Evolutionary conservation across 92 coral and sea anemone genomes (phyloP), one percentile per base, ranked within the genome.

Genomic region (Phenganax stokvisi): DNA sequence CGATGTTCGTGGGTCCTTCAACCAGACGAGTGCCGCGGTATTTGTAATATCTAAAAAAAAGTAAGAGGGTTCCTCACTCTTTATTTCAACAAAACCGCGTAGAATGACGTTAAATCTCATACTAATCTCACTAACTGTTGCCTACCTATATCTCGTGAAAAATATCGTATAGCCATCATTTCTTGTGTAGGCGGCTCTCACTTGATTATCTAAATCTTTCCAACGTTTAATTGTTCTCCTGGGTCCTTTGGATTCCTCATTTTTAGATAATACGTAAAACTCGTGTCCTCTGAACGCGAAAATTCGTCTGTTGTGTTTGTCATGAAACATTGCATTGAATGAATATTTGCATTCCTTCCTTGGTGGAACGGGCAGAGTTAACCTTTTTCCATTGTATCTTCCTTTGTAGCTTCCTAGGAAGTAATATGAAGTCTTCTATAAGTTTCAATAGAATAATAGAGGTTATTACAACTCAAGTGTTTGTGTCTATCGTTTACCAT

Each of bases 141-240:
- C 85, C 60, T 87, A 87, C 90, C 83, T 77, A 69, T 83, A 84
- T n/a, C 74, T 63, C 11, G 83, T 44, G 56, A 79, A 79, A 73
- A 79, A 72, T 53, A 87, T 87, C 71, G 85, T 77, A 70, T 80
- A 51, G 72, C 72, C 82, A 17, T 59, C 65, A 17, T 71, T 29
- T 68, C 90, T 78, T 6, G 87, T 87, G 47, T 83, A 79, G 2
- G 90, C 90, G 25, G 90, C 90, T 54, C 82, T 67, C 47, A 87
- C 79, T 57, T 77, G 51, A 27, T 61, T 73, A 0, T 47, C 72
- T 25, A 87, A 56, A 51, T 70, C 85, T 57, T 12, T 12, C 90
- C 90, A 87, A 54, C 80, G 87, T 64, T 78, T 75, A 47, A 53
- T 63, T 15, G 84, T 73, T 9, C 47, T 51, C 69, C 28, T 79